Evolutionary conservation across 2,797 vertebrate genomes (phyloP), one percentile per base, ranked within the genome.

Genomic region (Neosilurus mollespiculum): DNA sequence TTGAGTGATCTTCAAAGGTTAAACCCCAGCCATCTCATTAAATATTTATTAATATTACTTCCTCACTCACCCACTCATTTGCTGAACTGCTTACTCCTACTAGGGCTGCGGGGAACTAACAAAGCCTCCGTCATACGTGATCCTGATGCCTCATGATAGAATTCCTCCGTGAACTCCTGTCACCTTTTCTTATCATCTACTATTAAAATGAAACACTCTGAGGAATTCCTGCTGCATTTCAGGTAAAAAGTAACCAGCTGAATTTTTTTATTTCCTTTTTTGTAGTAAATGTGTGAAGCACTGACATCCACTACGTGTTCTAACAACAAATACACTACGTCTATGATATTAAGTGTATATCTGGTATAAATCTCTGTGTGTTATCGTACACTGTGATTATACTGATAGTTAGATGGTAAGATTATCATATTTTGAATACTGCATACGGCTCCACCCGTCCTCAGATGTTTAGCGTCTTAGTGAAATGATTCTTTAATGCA

Each of bases 161-260:
- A 81, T 81, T 79, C 66, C 78, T 81, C 14, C 3, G 7, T 54
- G 14, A 58, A 62, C 66, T 16, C 20, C 18, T 49, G n/a, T 80
- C 64, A 15, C 37, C 49, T 83, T 67, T 70, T 43, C 58, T 64
- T 30, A 80, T n/a, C 22, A 59, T 24, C 26, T n/a, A 20, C 2
- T 11, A 53, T 26, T 54, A n/a, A 54, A 18, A 14, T 12, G 64
- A 65, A 51, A 67, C 11, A 24, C 20, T 71, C 20, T 7, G 24
- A 56, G 66, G 54, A 80, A 9, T 66, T 54, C 12, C 51, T 3
- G 7, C 10, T 73, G 34, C 11, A 11, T 61, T 14, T 24, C 30
- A 62, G n/a, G 12, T 53, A 3, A 43, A 22, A 24, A 14, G 1
- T 22, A 37, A 34, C 54, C 14, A 81, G 43, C 34, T 49, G 3